phyloP scores from a whole-genome alignment of 2,113 vertebrate species.

The Nanorana parkeri region DNA sequence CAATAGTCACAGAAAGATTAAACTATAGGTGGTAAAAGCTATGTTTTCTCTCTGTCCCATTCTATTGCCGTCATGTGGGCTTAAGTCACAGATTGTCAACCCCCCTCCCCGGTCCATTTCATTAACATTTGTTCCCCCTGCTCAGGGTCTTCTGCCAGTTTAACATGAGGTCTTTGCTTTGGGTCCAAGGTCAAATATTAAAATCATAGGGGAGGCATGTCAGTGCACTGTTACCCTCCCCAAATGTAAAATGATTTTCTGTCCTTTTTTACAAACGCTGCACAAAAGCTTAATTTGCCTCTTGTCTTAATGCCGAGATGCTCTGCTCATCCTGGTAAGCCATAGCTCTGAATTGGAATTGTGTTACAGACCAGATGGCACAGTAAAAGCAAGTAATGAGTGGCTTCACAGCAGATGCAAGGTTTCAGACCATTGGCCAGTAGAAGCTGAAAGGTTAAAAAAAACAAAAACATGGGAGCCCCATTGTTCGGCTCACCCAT shows the following conservation, averaged over 20 bases:
- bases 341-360: conserved; percentile 41
- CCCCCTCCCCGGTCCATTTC: neutral
- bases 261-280: neutral
- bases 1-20: conserved; percentile 11
- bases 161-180: conserved; percentile 10
- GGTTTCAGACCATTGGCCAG: conserved; percentile 42
- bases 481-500: neutral
- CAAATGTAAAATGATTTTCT: neutral
- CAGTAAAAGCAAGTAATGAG: conserved; percentile 51
- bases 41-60: neutral
- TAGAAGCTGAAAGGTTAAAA: conserved; percentile 43
- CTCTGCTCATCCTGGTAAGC: conserved; percentile 15
- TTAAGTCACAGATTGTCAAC: conserved; percentile 17
- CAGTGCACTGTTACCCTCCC: neutral
- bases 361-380: conserved; percentile 51
- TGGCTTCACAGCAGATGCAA: conserved; percentile 52
- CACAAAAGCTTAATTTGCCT: conserved; percentile 19
- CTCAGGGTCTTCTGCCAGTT: conserved; percentile 4
- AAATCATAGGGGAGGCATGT: neutral
- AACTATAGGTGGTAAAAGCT: conserved; percentile 20
- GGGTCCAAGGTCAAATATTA: conserved; percentile 8
- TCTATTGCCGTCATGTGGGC: conserved; percentile 5
- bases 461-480: neutral
- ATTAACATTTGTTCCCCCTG: conserved; percentile 36
- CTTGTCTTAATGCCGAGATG: conserved; percentile 7